A percentile compares a stretch with the other conserved stretches of the same genome.
phyloP scores from a whole-genome alignment of 2,113 vertebrate species.

The Globicephala melas region DNA sequence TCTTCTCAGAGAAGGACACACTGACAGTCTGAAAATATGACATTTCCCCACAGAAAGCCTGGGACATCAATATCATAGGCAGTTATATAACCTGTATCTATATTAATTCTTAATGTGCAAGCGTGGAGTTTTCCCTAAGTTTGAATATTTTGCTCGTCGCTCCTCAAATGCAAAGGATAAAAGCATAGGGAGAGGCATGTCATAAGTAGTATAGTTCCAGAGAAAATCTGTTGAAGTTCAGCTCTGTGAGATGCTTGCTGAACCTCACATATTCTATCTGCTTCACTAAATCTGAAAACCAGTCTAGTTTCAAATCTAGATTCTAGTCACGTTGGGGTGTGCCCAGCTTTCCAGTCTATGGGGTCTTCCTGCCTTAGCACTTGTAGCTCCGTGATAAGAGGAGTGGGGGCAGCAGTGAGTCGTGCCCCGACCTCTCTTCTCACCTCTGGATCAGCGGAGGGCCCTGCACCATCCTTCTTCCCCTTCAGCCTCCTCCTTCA shows the following conservation, averaged over 20 bases:
- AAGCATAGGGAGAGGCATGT: not conserved
- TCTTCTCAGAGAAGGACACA: not conserved
- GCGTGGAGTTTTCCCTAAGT: not conserved
- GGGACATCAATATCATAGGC: not conserved
- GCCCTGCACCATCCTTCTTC: not conserved
- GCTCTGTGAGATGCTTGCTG: not conserved
- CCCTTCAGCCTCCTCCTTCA: not conserved
- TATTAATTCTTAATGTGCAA: not conserved
- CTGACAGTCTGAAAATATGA: constrained; percentile 1
- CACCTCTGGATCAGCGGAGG: not conserved
- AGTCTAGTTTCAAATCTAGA: not conserved
- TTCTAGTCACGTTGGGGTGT: not conserved
- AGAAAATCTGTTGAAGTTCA: constrained; percentile 5
- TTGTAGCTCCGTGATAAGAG: not conserved
- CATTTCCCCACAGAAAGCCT: constrained; percentile 2
- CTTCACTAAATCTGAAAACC: not conserved
- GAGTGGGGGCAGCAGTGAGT: not conserved
- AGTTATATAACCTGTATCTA: not conserved
- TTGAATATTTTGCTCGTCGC: not conserved
- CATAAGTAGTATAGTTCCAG: not conserved
- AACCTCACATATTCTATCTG: not conserved
- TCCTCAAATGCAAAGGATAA: not conserved
- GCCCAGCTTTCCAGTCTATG: rapidly evolving
- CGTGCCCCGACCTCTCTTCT: not conserved
- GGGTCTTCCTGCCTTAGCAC: not conserved